Base-by-base conservation (phyloP, 2,113 vertebrate species). In the Myxocyprinus asiaticus region DNA sequence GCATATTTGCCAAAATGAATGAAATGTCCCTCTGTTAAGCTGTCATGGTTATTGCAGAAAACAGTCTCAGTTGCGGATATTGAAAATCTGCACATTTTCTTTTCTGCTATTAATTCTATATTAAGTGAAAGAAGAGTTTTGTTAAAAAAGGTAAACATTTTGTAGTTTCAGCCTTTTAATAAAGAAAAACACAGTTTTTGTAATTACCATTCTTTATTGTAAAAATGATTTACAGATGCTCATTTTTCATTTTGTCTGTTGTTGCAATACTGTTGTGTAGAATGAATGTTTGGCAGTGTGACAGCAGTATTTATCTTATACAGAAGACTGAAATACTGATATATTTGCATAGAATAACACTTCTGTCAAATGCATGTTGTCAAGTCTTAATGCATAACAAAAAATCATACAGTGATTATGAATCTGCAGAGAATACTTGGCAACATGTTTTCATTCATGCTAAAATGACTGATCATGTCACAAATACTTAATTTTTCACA, bases 231-330 rank as follows among this genome's bases (percentile, higher is more conserved):
- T 76, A 9, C 61, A 7, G 1, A 63, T 11, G 4, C 9, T 78
- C 56, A 33, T 33, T 33, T 44, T 69, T 48, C 53, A 44, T 9
- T 70, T 82, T 47, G 22, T 53, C 61, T 33, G 10, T 66, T 53
- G 7, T 43, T 77, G 14, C n/a, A 74, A 77, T 10, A 65, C 58
- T 64, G 65, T 62, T 64, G 48, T 48, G 14, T 80, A 11, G 44
- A 63, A 66, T 47, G 12, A 59, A 33, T 58, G 33, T 44, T 83
- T 77, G 73, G 51, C 62, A 75, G 7, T 62, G n/a, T 33, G 22
- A 33, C 22, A 1, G 22, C 22, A 33, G 22, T 33, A 33, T 33
- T 33, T 15, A 47, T 15, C 4, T 33, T 74, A 48, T 48, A 74
- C 43, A 74, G 10, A 62, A 74, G 15, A 58, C 43, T 14, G 0